Conservation (phyloP, 2,797 vertebrate genomes). For the Austrolebias charrua region DNA sequence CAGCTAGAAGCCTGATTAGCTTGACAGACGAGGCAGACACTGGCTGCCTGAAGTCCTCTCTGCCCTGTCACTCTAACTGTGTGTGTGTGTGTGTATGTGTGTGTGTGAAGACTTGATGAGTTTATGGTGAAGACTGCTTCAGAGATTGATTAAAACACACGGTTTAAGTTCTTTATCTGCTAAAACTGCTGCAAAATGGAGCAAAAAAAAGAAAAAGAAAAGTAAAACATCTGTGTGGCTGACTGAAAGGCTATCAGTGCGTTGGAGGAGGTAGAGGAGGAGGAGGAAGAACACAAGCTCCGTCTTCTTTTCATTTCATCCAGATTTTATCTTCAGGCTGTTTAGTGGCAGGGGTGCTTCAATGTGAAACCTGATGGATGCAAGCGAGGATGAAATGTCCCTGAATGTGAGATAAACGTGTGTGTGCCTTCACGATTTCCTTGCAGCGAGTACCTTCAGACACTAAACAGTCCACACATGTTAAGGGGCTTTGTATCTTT, state of each 20-base stretch:
- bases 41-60: constrained; percentile 48
- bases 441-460: constrained; percentile 14
- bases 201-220: constrained; percentile 16
- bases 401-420: constrained; percentile 23
- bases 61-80: constrained; percentile 31
- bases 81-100: not conserved
- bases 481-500: constrained; percentile 9
- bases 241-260: constrained; percentile 35
- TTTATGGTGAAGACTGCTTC: constrained; percentile 28
- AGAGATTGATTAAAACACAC: constrained; percentile 26
- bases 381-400: constrained; percentile 5
- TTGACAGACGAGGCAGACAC: constrained; percentile 48
- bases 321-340: constrained; percentile 42
- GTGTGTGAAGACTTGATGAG: constrained; percentile 32
- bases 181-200: constrained; percentile 34
- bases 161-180: constrained; percentile 22
- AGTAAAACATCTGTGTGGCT: not conserved
- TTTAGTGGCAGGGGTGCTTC: constrained; percentile 20
- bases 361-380: constrained; percentile 21
- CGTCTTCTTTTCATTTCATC: constrained; percentile 52
- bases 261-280: constrained; percentile 38
- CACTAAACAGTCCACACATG: constrained; percentile 15
- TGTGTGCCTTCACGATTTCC: constrained; percentile 17
- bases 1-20: constrained; percentile 60
- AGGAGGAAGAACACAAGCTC: constrained; percentile 41